A percentile compares a stretch with the other conserved stretches of the same genome.
These are phyloP conservation scores for Microtus montanus DNA, from an alignment of 2,113 vertebrate genomes.

Conservation along the genomic window DNA sequence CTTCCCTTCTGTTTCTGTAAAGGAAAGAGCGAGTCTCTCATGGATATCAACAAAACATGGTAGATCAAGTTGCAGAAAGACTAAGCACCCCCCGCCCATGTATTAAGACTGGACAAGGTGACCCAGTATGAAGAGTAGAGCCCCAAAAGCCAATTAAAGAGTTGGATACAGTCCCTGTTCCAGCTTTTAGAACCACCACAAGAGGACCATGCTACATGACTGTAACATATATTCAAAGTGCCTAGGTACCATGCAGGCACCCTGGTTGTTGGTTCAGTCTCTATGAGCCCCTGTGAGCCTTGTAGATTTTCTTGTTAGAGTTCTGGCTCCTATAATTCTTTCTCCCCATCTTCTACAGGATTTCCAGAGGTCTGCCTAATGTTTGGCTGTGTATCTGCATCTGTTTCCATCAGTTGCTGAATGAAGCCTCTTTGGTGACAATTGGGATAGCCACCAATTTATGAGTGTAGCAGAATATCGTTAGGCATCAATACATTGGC, in stretches of 20 bases:
- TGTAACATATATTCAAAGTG: background rate
- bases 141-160: background rate
- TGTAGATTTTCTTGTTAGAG: background rate
- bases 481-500: background rate
- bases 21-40: background rate
- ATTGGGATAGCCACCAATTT: background rate
- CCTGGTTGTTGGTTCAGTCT: background rate
- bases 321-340: background rate
- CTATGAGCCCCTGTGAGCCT: background rate
- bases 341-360: background rate
- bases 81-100: rapidly evolving
- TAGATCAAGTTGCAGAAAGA: background rate
- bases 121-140: background rate
- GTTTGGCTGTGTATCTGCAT: background rate
- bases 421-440: background rate
- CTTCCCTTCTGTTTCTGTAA: background rate
- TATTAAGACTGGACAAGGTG: background rate
- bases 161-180: background rate
- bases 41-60: background rate
- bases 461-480: background rate
- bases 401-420: background rate
- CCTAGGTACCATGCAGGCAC: background rate
- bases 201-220: background rate
- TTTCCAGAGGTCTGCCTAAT: background rate
- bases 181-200: background rate